Evolutionary conservation across 2,113 vertebrate species (phyloP).

Genomic region (Toxotes jaculatrix): DNA sequence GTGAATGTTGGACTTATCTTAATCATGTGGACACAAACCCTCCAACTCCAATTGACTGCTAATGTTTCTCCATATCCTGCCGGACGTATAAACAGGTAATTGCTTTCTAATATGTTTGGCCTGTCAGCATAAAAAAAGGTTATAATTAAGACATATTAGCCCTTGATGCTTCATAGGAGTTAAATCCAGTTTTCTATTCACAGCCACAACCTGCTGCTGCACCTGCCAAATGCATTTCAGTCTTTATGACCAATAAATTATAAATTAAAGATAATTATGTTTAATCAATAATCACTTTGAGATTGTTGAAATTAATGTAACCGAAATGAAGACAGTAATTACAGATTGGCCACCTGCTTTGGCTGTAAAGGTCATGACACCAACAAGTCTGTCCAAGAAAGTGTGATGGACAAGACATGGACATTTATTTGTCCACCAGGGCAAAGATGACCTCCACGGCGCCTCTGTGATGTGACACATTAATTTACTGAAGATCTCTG

Average conservation of each 20-base stretch:
- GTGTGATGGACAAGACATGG: constrained; percentile 9
- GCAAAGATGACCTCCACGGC: constrained; percentile 27
- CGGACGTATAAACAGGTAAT: neutral
- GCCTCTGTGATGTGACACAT: constrained; percentile 53
- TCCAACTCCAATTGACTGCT: neutral
- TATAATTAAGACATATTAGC: neutral
- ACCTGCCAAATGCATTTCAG: neutral
- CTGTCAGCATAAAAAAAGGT: neutral
- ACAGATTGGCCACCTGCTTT: constrained; percentile 2
- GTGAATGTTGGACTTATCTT: neutral
- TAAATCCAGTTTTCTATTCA: neutral
- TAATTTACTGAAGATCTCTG: constrained; percentile 46
- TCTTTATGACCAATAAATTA: constrained; percentile 4
- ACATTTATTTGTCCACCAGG: constrained; percentile 36
- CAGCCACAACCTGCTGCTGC: neutral
- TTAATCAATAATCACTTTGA: neutral
- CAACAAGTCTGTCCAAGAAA: constrained; percentile 7
- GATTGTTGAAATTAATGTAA: neutral
- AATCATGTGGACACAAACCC: neutral
- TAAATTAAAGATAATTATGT: neutral
- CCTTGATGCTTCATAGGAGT: neutral
- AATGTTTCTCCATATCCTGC: neutral
- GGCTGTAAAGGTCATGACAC: constrained; percentile 6
- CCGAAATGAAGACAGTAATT: neutral
- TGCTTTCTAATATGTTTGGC: neutral